These are phyloP conservation scores for Macquaria ambigua DNA, from an alignment of 2,113 vertebrate species.

Conservation along the genomic window DNA sequence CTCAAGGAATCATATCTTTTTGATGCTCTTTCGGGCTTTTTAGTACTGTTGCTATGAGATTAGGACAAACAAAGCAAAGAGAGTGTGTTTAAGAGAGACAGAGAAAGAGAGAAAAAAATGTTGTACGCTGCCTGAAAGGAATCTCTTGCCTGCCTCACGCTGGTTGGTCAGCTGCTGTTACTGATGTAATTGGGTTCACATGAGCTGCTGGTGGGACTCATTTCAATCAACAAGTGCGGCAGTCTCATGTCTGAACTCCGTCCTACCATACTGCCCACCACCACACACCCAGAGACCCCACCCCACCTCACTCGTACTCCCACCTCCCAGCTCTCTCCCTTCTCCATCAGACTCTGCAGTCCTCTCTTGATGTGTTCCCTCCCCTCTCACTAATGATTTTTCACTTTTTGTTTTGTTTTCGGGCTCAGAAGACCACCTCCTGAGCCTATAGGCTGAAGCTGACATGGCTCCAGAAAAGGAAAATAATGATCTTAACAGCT, in stretches of 20 bases:
- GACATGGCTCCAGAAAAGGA: conserved; percentile 81
- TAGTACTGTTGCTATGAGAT: neutral
- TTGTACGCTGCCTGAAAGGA: neutral
- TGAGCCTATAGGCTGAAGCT: conserved; percentile 22
- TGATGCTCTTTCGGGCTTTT: neutral
- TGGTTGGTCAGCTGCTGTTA: conserved; percentile 68
- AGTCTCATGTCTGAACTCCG: conserved; percentile 62
- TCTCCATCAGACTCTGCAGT: neutral
- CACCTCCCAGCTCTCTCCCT: conserved; percentile 13
- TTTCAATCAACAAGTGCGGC: conserved; percentile 63
- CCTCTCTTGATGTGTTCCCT: neutral
- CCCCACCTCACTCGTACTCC: neutral
- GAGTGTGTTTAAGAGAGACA: neutral
- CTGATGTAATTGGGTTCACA: conserved; percentile 79
- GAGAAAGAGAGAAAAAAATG: neutral
- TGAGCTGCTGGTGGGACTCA: conserved; percentile 74
- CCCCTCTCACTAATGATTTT: conserved; percentile 20
- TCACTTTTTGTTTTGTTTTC: conserved; percentile 31
- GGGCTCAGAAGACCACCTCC: conserved; percentile 21
- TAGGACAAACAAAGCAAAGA: neutral
- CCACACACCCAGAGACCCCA: neutral
- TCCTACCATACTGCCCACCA: neutral
- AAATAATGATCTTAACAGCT: conserved; percentile 76
- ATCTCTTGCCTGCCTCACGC: neutral
- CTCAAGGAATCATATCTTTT: neutral